Evolutionary conservation across 2,888 invertebrate genomes (phyloP).

Genomic region (Blomia tropicalis): DNA sequence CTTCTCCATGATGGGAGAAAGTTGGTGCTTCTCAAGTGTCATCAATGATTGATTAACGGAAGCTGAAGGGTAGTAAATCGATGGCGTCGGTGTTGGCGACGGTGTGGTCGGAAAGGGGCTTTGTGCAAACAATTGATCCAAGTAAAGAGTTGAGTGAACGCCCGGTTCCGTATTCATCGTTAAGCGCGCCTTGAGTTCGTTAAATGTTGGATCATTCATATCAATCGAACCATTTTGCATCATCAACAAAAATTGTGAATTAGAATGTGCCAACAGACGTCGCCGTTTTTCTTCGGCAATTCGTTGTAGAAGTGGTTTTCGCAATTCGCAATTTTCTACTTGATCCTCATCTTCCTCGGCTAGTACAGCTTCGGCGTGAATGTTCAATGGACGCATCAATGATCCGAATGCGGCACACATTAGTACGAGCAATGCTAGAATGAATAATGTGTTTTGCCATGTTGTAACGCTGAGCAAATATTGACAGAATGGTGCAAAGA

Average conservation of each 20-base stretch:
- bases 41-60: slow-evolving; percentile 7
- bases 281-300: slow-evolving; percentile 77
- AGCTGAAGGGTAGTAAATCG: not conserved
- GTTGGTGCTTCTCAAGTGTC: slow-evolving; percentile 17
- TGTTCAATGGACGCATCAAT: slow-evolving; percentile 39
- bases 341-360: not conserved
- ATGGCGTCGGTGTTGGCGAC: slow-evolving; percentile 2
- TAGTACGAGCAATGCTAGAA: slow-evolving; percentile 37
- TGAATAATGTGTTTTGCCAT: slow-evolving; percentile 78
- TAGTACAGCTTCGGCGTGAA: slow-evolving; percentile 5
- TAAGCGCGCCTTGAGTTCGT: slow-evolving; percentile 19
- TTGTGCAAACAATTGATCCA: slow-evolving; percentile 49
- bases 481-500: slow-evolving; percentile 77
- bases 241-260: slow-evolving; percentile 23
- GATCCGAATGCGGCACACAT: slow-evolving; percentile 35
- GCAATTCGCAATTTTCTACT: slow-evolving; percentile 1
- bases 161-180: slow-evolving; percentile 82
- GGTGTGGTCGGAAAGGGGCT: not conserved
- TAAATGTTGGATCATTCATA: slow-evolving; percentile 13
- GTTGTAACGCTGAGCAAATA: slow-evolving; percentile 57
- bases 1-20: slow-evolving; percentile 21
- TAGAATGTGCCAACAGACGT: slow-evolving; percentile 22
- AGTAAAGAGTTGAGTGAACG: slow-evolving; percentile 74
- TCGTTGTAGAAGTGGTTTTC: slow-evolving; percentile 64
- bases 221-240: slow-evolving; percentile 21